Conservation (phyloP, 1,140 invertebrate species). For the Bombus waltoni region DNA sequence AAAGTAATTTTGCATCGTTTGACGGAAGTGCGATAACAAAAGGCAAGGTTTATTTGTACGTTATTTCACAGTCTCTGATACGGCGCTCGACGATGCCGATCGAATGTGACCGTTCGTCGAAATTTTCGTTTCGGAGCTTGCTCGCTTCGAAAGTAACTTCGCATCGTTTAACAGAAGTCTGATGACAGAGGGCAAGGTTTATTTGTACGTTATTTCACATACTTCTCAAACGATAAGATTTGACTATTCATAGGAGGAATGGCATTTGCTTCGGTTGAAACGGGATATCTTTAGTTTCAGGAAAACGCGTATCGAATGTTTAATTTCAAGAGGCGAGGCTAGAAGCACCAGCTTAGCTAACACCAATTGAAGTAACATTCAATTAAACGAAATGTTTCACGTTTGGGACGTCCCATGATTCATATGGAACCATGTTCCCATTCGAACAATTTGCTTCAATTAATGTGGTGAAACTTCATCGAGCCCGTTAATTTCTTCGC, state of each 20-base stretch:
- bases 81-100: background rate
- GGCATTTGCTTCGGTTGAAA: background rate
- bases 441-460: conserved; percentile 50
- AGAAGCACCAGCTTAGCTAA: background rate
- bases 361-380: conserved; percentile 32
- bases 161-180: background rate
- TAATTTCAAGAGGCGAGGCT: background rate
- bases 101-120: background rate
- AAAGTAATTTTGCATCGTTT: background rate
- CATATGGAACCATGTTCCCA: conserved; percentile 25
- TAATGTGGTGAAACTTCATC: conserved; percentile 16
- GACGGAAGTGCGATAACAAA: background rate
- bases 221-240: background rate
- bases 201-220: background rate
- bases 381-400: conserved; percentile 40
- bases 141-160: background rate
- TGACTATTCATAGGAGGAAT: background rate
- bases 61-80: background rate
- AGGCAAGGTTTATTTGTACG: background rate
- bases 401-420: conserved; percentile 56
- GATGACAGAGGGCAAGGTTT: background rate
- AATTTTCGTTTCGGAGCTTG: background rate
- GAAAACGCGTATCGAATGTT: background rate
- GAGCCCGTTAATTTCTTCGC: background rate
- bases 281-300: background rate